Evolutionary conservation across 2,888 invertebrate species (phyloP), one percentile per base, ranked within the genome.

Genomic region (Hetaerina titia): DNA sequence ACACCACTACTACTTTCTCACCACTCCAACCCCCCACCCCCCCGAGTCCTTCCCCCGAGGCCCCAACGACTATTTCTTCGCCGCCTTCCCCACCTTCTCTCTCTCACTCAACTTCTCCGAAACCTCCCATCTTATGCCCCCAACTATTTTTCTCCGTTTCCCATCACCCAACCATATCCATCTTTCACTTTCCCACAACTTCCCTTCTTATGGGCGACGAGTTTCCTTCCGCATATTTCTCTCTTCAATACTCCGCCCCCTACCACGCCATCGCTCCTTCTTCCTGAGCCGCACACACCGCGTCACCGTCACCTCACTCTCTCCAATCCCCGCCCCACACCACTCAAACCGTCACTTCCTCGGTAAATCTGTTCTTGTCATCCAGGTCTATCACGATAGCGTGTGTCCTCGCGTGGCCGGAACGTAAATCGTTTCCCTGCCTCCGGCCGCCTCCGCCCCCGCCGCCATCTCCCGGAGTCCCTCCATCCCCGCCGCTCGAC

Each of bases 301-400:
- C 8, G 9, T 74, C 81, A 22, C 69, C 31, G 13, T 31, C 56
- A 17, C 88, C 88, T 17, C 69, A 9, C 88, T 2, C 56, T 45
- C 31, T 22, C 56, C 31, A 13, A 11, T 2, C 56, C 60, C 64
- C 89, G 22, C n/a, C 60, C 17, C n/a, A 5, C 92, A 22, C 56
- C 92, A 69, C 92, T 96, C 96, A 98, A 96, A 98, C 98, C 94
- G 98, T 98, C 95, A 98, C 98, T 96, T 98, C 98, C 96, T 98
- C 98, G 89, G 98, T 98, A 96, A 98, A 98, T 96, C 98, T 97
- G 96, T 98, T 98, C 96, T 98, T 98, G 96, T 98, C 98, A 96
- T 98, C 98, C 96, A 98, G 97, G 96, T 98, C 98, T 96, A 98
- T 98, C 96, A 98, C 98, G 96, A 98, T 98, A n/a, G 98, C 98